Evolutionary conservation across 1,140 invertebrate genomes (phyloP), one percentile per base, ranked within the genome.

Genomic region (Ceratina australensis): DNA sequence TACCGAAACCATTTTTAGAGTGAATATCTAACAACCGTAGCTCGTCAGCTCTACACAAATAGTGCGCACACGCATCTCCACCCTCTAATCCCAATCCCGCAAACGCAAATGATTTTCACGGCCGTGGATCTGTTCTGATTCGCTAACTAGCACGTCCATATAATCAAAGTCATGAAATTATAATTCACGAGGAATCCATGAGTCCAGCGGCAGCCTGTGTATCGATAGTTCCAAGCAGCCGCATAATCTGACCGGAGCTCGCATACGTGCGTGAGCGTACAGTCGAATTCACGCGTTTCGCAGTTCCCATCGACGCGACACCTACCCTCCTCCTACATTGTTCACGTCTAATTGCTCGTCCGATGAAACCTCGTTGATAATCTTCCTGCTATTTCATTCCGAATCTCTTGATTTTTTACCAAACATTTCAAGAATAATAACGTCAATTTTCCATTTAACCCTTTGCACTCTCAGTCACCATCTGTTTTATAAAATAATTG

Each of bases 81-180:
- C n/a, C n/a, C 33, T 42, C 5, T 42, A 42, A 42, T 42, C 5
- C 33, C 33, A 10, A 42, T 10, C 3, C 50, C 50, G 15, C 15
- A n/a, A 52, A 52, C 18, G n/a, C n/a, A n/a, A 57, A 57, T 57
- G n/a, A 57, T 57, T 57, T 20, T 20, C 18, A n/a, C 16, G n/a
- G 33, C 33, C 33, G 5, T 42, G 33, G 33, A 42, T 42, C 33
- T 5, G 33, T 42, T 42, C 33, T 42, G 33, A 42, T 42, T 42
- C 33, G 33, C 33, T 42, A 42, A 42, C 33, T 42, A 42, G 33
- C 33, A 42, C 33, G 33, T 42, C 33, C 33, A 42, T 42, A 10
- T 42, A 42, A 42, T 81, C 54, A 71, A 79, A 73, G 60, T 75
- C 72, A 77, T 83, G 72, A 85, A 85, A 86, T 85, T 86, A 77